phyloP scores from a whole-genome alignment of 2,888 invertebrate species.

The Agonopterix subpropinquella region DNA sequence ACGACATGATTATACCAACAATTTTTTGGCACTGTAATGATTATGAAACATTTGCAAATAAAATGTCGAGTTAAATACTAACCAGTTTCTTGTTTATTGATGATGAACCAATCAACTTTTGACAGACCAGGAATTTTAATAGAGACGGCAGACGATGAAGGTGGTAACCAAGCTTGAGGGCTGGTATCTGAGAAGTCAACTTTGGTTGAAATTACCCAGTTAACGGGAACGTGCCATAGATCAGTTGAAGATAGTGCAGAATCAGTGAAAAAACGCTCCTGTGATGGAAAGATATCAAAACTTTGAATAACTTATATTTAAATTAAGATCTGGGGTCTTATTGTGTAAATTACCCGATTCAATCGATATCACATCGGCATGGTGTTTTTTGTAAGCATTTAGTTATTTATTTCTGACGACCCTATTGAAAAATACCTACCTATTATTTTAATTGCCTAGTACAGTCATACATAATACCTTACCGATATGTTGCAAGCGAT shows the following conservation, averaged over 20 bases:
- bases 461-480: too few species aligned
- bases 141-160: constrained; percentile 28
- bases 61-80: constrained; percentile 7
- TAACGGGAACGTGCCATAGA: constrained; percentile 74
- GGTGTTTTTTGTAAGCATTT: too few species aligned
- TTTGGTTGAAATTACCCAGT: constrained; percentile 60
- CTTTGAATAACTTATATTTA: background rate
- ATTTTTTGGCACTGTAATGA: too few species aligned
- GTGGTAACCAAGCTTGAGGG: constrained; percentile 64
- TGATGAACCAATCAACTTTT: constrained; percentile 72
- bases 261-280: constrained; percentile 59
- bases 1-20: too few species aligned
- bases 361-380: too few species aligned
- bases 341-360: too few species aligned
- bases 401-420: too few species aligned
- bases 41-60: too few species aligned
- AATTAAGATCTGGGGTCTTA: too few species aligned
- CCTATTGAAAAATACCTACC: too few species aligned
- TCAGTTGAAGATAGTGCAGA: constrained; percentile 29
- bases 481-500: too few species aligned
- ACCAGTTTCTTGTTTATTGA: constrained; percentile 80
- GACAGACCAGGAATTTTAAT: constrained; percentile 38
- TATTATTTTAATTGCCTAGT: too few species aligned
- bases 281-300: constrained; percentile 1
- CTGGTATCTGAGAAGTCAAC: constrained; percentile 63